These are phyloP conservation scores for Psammodynastes pulverulentus DNA, from an alignment of 2,113 vertebrate species.

Conservation along the genomic window DNA sequence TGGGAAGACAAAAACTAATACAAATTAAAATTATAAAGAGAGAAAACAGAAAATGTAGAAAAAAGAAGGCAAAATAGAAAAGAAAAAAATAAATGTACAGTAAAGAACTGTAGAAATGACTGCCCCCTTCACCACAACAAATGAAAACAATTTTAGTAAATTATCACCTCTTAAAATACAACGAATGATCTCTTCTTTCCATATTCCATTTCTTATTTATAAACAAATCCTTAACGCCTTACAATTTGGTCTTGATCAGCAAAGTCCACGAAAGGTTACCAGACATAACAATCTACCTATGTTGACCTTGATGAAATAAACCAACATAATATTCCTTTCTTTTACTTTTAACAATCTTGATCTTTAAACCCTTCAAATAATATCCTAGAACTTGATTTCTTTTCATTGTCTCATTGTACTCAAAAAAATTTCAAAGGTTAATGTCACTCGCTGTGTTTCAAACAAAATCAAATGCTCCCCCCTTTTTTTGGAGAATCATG, in stretches of 20 bases:
- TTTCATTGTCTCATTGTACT: neutral
- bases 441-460: constrained; percentile 5
- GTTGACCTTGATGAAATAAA: neutral
- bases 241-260: neutral
- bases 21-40: neutral
- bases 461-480: constrained; percentile 49
- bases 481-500: constrained; percentile 36
- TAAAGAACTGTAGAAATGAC: neutral
- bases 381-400: neutral
- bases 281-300: no score
- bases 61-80: neutral
- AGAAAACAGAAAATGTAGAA: neutral
- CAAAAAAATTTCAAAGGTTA: neutral
- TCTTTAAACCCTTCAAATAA: neutral
- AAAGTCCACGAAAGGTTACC: neutral
- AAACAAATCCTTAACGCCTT: neutral
- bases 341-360: neutral
- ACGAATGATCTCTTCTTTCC: neutral
- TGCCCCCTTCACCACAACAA: neutral
- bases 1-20: neutral
- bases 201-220: neutral
- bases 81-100: neutral
- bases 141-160: neutral
- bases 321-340: neutral
- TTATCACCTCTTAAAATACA: neutral